phyloP scores from a whole-genome alignment of 2,888 invertebrate genomes.

The Meandrusa payeni region DNA sequence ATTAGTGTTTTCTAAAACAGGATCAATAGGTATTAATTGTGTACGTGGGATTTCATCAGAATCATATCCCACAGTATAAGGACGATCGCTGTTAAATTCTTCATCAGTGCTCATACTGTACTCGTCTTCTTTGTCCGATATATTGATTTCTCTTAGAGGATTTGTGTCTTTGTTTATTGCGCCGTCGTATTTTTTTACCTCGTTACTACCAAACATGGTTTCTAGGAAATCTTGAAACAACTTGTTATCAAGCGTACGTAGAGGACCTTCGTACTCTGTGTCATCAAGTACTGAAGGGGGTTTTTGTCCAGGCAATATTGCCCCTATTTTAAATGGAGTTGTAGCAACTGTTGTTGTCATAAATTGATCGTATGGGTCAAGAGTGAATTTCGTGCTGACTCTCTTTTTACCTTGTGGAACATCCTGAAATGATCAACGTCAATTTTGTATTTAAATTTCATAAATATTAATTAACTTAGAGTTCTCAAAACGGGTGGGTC shows the following conservation, averaged over 20 bases:
- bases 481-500: too few relatives aligned
- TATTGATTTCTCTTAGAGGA: constrained; percentile 1
- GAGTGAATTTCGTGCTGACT: constrained; percentile 34
- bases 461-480: too few relatives aligned
- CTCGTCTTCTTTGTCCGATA: constrained; percentile 5
- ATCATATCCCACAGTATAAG: constrained; percentile 14
- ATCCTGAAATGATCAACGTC: too few relatives aligned
- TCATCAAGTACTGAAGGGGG: neutral
- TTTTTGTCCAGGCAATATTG: constrained; percentile 26
- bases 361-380: constrained; percentile 6
- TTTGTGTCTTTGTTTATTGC: constrained; percentile 20
- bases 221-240: constrained; percentile 46
- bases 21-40: neutral
- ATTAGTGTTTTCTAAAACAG: neutral
- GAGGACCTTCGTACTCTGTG: constrained; percentile 12
- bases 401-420: constrained; percentile 31
- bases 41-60: constrained; percentile 1
- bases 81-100: too few relatives aligned
- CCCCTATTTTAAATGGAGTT: constrained; percentile 41
- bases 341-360: constrained; percentile 2
- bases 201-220: constrained; percentile 47
- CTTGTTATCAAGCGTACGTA: constrained; percentile 36
- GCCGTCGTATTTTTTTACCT: constrained; percentile 34
- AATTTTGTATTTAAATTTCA: too few relatives aligned
- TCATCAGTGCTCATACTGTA: too few relatives aligned